A percentile compares a stretch with the other conserved stretches of the same genome.
These are phyloP conservation scores for Colius striatus DNA, from an alignment of 2,113 vertebrate genomes.

Conservation along the genomic window DNA sequence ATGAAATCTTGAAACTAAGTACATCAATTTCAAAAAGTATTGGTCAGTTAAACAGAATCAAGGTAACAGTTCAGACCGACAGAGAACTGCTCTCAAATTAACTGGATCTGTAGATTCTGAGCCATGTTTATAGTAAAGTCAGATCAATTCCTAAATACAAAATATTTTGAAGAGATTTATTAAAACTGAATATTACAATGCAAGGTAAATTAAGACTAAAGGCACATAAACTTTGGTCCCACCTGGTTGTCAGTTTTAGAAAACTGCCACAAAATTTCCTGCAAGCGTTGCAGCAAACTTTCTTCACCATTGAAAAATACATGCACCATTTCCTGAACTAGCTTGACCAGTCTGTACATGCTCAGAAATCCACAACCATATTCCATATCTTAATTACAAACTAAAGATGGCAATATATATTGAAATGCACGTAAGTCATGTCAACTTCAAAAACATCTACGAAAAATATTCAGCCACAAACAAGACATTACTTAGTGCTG, in stretches of 20 bases:
- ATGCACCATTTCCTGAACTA: conserved; percentile 89
- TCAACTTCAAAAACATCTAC: conserved; percentile 88
- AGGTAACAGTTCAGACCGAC: conserved; percentile 77
- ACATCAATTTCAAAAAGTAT: conserved; percentile 85
- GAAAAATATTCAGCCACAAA: conserved; percentile 87
- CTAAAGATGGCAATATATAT: conserved; percentile 88
- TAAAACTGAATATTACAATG: conserved; percentile 91
- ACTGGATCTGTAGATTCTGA: conserved; percentile 85
- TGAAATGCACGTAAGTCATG: conserved; percentile 86
- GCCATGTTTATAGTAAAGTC: conserved; percentile 87
- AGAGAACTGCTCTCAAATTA: conserved; percentile 79
- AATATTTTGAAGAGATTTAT: conserved; percentile 88
- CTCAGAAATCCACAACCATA: conserved; percentile 90
- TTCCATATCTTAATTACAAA: conserved; percentile 86
- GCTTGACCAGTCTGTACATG: conserved; percentile 88
- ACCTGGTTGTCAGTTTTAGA: conserved; percentile 89
- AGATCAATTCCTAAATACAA: conserved; percentile 88
- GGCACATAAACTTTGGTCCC: conserved; percentile 99
- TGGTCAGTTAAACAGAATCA: conserved; percentile 85
- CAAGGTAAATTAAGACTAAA: conserved; percentile 96
- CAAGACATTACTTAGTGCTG: conserved; percentile 88
- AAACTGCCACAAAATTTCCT: conserved; percentile 89
- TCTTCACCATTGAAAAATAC: conserved; percentile 84
- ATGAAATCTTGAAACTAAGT: conserved; percentile 83
- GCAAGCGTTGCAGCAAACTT: conserved; percentile 82